Base-by-base conservation (phyloP, 2,797 vertebrate genomes). In the Tympanoctomys barrerae region DNA sequence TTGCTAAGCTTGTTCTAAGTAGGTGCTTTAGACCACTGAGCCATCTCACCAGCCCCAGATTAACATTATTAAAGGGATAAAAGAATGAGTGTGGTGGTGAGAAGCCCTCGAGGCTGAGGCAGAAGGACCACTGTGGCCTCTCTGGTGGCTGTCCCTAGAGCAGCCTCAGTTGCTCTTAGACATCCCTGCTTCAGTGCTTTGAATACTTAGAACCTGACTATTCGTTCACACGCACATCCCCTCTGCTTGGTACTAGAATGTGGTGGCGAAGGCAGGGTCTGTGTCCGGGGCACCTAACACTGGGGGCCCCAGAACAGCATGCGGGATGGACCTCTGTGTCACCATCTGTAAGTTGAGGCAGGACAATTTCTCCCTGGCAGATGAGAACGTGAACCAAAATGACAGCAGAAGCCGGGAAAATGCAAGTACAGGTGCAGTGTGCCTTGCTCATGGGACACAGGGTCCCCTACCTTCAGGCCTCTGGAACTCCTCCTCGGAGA, bases 401-500 rank as follows among this genome's bases (percentile, higher is more conserved):
- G 7, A 46, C 39, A 26, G 33, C 1, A 4, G 19, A 26, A 31
- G 59, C 22, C 13, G 1, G 42, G 57, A 28, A 4, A 3, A 12
- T 14, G 0, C 18, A 33, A 36, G 5, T 16, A 3, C 10, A 19
- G 42, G 59, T 46, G 1, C 2, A 4, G 52, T 5, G 31, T 22
- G 78, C 36, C 3, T 31, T 6, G 52, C 78, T 19, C 8, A 0
- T 9, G 21, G 28, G 57, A 61, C 14, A 13, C 28, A 24, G 49
- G 1, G 1, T 10, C 91, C 80, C 97, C 98, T 97, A 99, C 99
- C 99, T 98, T 99, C 99, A 0, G 99, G 99, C 94, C 98, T 99
- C 98, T 99, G 99, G 95, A 98, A 98, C 94, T 99, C 99, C 95
- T 99, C 99, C 97, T 99, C 99, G 0, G 98, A 98, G 96, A 99